These are phyloP conservation scores for Lycocerus yunnanus DNA, from an alignment of 2,888 invertebrate species.

Conservation along the genomic window DNA sequence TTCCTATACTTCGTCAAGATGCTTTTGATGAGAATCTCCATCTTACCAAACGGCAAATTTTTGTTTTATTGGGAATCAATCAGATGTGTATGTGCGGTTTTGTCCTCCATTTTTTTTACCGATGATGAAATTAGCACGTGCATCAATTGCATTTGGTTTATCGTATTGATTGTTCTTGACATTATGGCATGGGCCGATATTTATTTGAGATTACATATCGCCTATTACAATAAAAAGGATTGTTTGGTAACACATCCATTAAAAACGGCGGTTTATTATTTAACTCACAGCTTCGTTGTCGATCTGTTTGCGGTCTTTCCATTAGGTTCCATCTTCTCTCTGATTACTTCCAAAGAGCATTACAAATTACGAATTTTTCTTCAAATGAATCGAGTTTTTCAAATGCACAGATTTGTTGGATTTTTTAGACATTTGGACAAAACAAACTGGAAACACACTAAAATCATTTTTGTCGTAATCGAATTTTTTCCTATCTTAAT, in stretches of 20 bases:
- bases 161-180: conserved; percentile 21
- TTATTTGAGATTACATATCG: conserved; percentile 33
- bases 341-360: neutral
- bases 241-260: conserved; percentile 34
- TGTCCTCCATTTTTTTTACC: conserved; percentile 13
- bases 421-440: conserved; percentile 7
- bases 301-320: conserved; percentile 31
- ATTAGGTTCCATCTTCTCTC: neutral
- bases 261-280: conserved; percentile 30
- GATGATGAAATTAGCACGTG: conserved; percentile 1
- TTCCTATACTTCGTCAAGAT: conserved; percentile 19
- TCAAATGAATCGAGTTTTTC: conserved; percentile 17
- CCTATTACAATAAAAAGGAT: conserved; percentile 32
- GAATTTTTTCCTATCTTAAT: conserved; percentile 15
- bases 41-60: conserved; percentile 32
- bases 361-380: neutral
- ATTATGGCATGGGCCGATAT: conserved; percentile 29
- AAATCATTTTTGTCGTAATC: neutral
- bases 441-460: neutral
- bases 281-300: conserved; percentile 23
- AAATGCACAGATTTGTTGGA: conserved; percentile 29
- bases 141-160: conserved; percentile 1
- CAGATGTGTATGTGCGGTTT: conserved; percentile 26
- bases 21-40: conserved; percentile 28
- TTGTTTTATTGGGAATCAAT: conserved; percentile 30